Evolutionary conservation across 2,888 invertebrate genomes (phyloP), one percentile per base, ranked within the genome.

Genomic region (Acleris holmiana): DNA sequence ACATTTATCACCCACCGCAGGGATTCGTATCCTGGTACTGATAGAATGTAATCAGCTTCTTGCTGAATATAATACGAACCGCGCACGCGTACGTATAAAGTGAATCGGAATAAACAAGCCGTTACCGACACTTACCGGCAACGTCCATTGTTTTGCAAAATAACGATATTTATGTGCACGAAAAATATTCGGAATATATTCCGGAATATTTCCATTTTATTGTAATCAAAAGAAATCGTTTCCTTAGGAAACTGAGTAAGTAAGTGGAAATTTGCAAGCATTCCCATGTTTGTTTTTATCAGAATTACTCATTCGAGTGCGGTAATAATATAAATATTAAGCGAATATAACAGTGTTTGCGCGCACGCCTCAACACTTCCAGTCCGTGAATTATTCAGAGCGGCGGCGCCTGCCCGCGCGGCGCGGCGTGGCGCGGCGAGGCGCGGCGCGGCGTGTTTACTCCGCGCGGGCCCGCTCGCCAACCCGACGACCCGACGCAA

Each of bases 281-380:
- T 35, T 35, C 35, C 35, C 78, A 76, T 83, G 77, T 78, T 73
- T 77, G 74, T 81, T 74, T 80, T 77, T 78, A 74, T 72, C 66
- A 66, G 70, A 73, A 84, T 82, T 85, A 78, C 82, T 80, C 84
- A 78, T 77, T 77, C 76, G 76, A 75, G 77, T 77, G 75, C 63
- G 74, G 80, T 77, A 83, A 81, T 85, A 84, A 83, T 82, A 83
- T 88, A 81, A 89, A 90, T 89, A 89, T 86, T 88, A 83, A 86
- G 86, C 75, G 83, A 81, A 85, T 86, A 88, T 86, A 82, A 84
- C 75, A 67, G 76, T 84, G 85, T 87, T 88, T 85, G 82, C 77
- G 84, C 82, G 83, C 82, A 85, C 80, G 80, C 77, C 79, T 85
- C 79, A 83, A 88, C 84, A 85, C 85, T 85, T 85, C 78, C 77